These are phyloP conservation scores for Heliconius nattereri DNA, from an alignment of 1,140 invertebrate species.

Conservation along the genomic window DNA sequence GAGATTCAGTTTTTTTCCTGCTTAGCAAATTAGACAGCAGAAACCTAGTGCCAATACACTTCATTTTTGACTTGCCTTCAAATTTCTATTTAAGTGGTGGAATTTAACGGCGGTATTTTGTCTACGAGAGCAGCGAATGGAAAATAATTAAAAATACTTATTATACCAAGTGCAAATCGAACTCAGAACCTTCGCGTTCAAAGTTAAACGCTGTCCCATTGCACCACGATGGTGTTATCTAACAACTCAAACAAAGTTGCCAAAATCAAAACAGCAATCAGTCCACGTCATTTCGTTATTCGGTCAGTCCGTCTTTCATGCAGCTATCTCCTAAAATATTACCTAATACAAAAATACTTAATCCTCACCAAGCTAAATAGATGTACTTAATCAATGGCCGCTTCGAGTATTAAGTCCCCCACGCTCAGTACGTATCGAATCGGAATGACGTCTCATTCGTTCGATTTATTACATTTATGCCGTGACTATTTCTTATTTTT, in stretches of 20 bases:
- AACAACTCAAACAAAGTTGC: not conserved
- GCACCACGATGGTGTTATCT: not conserved
- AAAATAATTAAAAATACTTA: too few relatives aligned
- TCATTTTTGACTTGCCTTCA: too few relatives aligned
- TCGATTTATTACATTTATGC: slow-evolving; percentile 70
- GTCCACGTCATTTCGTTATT: slow-evolving; percentile 19
- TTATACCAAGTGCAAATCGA: too few relatives aligned
- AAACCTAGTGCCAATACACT: too few relatives aligned
- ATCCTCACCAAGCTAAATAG: slow-evolving; percentile 71
- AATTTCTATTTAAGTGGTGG: too few relatives aligned
- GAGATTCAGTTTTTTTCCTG: too few relatives aligned
- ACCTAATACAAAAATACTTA: slow-evolving; percentile 63
- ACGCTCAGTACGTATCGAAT: slow-evolving; percentile 74
- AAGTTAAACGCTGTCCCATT: not conserved
- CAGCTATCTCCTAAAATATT: slow-evolving; percentile 34
- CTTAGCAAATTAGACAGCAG: too few relatives aligned
- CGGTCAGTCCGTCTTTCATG: not conserved
- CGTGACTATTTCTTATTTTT: slow-evolving; percentile 43
- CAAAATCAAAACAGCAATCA: slow-evolving; percentile 19
- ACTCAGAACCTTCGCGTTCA: not conserved
- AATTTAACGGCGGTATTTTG: too few relatives aligned
- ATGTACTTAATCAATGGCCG: slow-evolving; percentile 73
- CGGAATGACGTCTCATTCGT: slow-evolving; percentile 77
- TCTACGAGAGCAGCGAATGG: too few relatives aligned
- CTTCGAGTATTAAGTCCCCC: slow-evolving; percentile 67